A percentile compares a stretch with the other conserved stretches of the same genome.
Conservation (phyloP, 1,140 invertebrate genomes). For the Zaprionus ghesquierei region DNA sequence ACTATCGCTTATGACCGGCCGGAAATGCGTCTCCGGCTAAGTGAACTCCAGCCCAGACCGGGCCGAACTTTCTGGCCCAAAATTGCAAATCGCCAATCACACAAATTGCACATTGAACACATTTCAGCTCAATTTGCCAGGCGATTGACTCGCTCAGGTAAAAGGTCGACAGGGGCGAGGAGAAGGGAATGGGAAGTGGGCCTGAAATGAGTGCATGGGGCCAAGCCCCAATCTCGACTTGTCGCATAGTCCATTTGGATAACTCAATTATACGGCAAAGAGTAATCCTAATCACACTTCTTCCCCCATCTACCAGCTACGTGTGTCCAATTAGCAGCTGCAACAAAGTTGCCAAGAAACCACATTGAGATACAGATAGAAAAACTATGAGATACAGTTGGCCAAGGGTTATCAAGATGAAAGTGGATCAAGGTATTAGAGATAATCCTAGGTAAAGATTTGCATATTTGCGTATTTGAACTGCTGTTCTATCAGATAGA, state of each 20-base stretch:
- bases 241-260: constrained; percentile 18
- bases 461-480: no score
- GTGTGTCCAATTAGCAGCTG: constrained; percentile 45
- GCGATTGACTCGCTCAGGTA: neutral
- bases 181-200: no score
- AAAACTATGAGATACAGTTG: neutral
- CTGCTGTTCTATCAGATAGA: no score
- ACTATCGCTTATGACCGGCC: neutral
- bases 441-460: no score
- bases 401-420: neutral
- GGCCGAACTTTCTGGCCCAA: neutral
- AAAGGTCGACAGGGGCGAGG: neutral
- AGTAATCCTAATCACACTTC: constrained; percentile 10
- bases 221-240: neutral
- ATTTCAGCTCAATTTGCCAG: constrained; percentile 16
- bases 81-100: neutral
- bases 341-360: constrained; percentile 21
- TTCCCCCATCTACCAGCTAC: neutral
- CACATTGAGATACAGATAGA: neutral
- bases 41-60: neutral
- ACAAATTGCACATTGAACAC: neutral
- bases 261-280: constrained; percentile 43
- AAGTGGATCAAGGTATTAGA: neutral
- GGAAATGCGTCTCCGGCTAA: constrained; percentile 2
- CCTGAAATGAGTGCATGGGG: neutral